phyloP scores from a whole-genome alignment of 2,797 vertebrate species.

The Falco biarmicus region DNA sequence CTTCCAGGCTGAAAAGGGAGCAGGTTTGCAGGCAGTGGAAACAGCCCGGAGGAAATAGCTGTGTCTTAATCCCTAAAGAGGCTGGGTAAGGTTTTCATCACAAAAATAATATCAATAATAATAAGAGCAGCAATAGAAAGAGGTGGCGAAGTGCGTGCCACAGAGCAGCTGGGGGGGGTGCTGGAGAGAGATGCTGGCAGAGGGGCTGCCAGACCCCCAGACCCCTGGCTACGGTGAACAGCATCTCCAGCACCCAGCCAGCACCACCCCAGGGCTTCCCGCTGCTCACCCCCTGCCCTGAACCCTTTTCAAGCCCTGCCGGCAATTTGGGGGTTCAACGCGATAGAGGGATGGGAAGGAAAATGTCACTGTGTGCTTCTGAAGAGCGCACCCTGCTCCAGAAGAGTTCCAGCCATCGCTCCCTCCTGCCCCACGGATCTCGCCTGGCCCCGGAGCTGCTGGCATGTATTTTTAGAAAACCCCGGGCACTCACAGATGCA shows the following conservation, averaged over 20 bases:
- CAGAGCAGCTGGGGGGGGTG: background rate
- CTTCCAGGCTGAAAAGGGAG: background rate
- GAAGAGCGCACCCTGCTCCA: background rate
- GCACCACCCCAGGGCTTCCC: background rate
- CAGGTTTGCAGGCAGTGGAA: background rate
- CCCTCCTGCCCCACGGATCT: background rate
- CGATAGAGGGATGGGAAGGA: background rate
- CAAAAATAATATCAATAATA: background rate
- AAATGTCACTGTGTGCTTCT: fast-evolving
- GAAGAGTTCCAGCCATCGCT: background rate
- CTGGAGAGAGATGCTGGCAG: background rate
- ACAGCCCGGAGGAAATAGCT: background rate
- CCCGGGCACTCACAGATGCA: background rate
- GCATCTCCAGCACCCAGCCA: background rate
- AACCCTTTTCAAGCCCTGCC: fast-evolving
- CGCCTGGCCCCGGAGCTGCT: background rate
- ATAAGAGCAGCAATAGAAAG: background rate
- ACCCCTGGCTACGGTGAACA: background rate
- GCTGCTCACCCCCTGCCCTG: background rate
- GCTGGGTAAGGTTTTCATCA: background rate
- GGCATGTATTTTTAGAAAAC: background rate
- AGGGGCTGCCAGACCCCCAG: background rate
- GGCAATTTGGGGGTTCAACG: background rate
- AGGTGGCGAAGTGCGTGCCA: background rate
- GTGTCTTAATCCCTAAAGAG: background rate